Percentiles rank a stretch among this genome's conserved stretches.
These are phyloP conservation scores for Brachypodius melanocephalos DNA, from an alignment of 2,113 vertebrate species.

Conservation along the genomic window DNA sequence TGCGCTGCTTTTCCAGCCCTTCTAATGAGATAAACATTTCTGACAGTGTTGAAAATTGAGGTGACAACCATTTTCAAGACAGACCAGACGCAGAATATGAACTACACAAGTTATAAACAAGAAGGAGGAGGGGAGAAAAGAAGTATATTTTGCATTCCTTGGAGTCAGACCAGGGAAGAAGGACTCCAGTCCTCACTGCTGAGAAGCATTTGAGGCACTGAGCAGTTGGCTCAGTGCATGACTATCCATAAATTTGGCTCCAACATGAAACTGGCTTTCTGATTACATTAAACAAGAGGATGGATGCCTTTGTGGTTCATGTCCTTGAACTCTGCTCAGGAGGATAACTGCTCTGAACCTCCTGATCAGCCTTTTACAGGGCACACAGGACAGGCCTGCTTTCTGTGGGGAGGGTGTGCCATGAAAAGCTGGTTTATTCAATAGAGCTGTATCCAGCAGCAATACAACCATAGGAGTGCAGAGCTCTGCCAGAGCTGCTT, in stretches of 20 bases:
- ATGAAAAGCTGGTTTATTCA: background rate
- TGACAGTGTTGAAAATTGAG: background rate
- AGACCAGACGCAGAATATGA: background rate
- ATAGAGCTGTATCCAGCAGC: background rate
- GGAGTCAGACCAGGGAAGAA: background rate
- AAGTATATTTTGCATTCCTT: background rate
- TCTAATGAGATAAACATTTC: conserved; percentile 48
- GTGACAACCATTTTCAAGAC: conserved; percentile 29
- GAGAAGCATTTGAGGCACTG: background rate
- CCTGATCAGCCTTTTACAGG: background rate
- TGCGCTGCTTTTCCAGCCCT: conserved; percentile 5
- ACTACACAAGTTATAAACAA: background rate
- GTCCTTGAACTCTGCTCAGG: background rate
- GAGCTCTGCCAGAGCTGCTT: background rate
- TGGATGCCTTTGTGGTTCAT: background rate
- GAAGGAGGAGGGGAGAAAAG: accelerated
- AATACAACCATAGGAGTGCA: background rate
- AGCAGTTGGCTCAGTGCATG: background rate
- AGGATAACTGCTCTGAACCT: background rate
- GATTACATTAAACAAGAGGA: background rate
- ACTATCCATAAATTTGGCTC: background rate
- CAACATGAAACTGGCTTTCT: background rate
- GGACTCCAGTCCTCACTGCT: background rate
- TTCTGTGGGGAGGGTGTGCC: background rate
- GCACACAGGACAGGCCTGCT: background rate